Percentiles rank a stretch among this genome's conserved stretches.
These are phyloP conservation scores for Limnephilus lunatus DNA, from an alignment of 2,888 invertebrate genomes.

Conservation along the genomic window DNA sequence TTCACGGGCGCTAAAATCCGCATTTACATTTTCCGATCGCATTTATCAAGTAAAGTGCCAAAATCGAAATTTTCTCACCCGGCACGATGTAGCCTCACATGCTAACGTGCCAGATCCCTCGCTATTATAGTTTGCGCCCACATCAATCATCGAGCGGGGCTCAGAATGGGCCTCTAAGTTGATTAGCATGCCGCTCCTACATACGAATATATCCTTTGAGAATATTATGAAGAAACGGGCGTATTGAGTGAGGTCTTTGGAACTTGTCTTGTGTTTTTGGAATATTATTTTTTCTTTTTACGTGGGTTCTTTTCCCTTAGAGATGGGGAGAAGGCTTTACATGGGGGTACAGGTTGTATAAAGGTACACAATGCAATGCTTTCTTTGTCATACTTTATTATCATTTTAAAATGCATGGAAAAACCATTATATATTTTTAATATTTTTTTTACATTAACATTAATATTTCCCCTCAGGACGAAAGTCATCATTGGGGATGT, in stretches of 20 bases:
- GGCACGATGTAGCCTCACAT: background rate
- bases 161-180: background rate
- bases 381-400: background rate
- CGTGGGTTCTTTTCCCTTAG: background rate
- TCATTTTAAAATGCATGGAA: too few relatives aligned
- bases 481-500: too few relatives aligned
- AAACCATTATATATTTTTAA: too few relatives aligned
- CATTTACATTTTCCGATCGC: constrained; percentile 2
- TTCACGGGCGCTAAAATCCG: background rate
- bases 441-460: too few relatives aligned
- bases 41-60: constrained; percentile 2
- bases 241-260: background rate
- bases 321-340: background rate
- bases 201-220: background rate
- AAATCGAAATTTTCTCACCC: constrained; percentile 2
- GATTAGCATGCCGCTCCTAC: background rate
- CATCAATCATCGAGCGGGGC: background rate
- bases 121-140: background rate
- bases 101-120: background rate
- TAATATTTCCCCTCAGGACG: too few relatives aligned
- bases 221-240: background rate
- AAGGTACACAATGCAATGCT: background rate
- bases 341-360: background rate
- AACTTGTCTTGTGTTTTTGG: background rate
- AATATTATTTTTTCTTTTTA: background rate